Evolutionary conservation across 2,113 vertebrate species (phyloP), one percentile per base, ranked within the genome.

Genomic region (Gymnogyps californianus): DNA sequence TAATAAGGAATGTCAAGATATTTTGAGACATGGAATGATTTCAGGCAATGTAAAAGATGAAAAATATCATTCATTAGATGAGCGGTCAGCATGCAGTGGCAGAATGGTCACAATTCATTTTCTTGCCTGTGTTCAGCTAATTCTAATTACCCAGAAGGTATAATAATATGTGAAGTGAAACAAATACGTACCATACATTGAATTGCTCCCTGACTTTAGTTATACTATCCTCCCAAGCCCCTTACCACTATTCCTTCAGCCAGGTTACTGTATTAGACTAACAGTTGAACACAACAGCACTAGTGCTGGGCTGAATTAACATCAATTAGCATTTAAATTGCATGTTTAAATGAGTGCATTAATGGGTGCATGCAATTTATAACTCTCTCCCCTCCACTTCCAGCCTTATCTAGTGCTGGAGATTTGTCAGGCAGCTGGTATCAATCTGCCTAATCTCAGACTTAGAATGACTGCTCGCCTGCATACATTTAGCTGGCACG

Each of bases 301-400:
- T 36, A 93, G 49, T 42, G 22, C 81, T 91, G 75, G 80, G 58
- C 90, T 95, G 67, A 96, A 96, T 97, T 96, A 96, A 95, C 91
- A 95, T 91, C 96, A 96, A 97, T 97, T 97, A 97, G 92, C 96
- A 97, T 96, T 88, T 96, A 97, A 97, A 97, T 91, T 94, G 81
- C 95, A 94, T 65, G 65, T 79, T 92, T 81, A 97, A 97, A 96
- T 70, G 58, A 90, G 65, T 80, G 46, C 34, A 91, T 97, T 97
- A 96, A 95, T 94, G 84, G 66, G 4, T 64, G 83, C 54, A 79
- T 38, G 46, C 54, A 95, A 92, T 97, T 96, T 97, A 95, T 88
- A 91, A 75, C 83, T 79, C 84, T 70, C 74, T 86, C 38, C 58
- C 34, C 78, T 83, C 81, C 34, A 83, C 72, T 95, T 96, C 71